Conservation (phyloP, 2,113 vertebrate genomes). For the Ancistrus triradiatus region DNA sequence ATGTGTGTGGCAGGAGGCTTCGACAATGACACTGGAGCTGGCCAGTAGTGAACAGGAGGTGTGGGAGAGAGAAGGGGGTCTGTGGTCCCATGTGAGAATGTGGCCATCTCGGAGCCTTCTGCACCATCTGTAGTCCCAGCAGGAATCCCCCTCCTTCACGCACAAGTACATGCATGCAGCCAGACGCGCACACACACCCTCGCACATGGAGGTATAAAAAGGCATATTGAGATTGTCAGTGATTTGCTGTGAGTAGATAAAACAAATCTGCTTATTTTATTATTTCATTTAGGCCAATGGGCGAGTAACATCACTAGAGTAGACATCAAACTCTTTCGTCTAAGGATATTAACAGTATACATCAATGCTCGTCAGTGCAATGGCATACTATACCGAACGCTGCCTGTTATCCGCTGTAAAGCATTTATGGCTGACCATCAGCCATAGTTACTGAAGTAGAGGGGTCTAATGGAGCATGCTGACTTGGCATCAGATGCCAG, state of each 20-base stretch:
- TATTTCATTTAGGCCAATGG: neutral
- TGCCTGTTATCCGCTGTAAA: neutral
- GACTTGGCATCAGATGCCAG: too few relatives aligned
- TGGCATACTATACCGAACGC: too few relatives aligned
- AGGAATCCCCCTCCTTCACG: conserved; percentile 45
- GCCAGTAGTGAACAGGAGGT: conserved; percentile 46
- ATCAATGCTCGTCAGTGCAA: too few relatives aligned
- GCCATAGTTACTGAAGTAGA: neutral
- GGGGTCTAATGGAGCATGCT: too few relatives aligned
- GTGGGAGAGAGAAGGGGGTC: conserved; percentile 66
- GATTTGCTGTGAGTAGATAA: conserved; percentile 25
- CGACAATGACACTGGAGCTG: conserved; percentile 46
- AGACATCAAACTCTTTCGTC: too few relatives aligned
- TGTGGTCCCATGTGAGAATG: conserved; percentile 73
- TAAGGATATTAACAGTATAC: too few relatives aligned
- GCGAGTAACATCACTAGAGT: too few relatives aligned
- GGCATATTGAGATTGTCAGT: conserved; percentile 32
- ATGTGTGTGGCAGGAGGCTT: conserved; percentile 41
- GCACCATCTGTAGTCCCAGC: conserved; percentile 72
- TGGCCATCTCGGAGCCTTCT: conserved; percentile 62
- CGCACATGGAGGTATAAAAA: conserved; percentile 50
- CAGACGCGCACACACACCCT: conserved; percentile 60
- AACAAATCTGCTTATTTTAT: conserved; percentile 31
- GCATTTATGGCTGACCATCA: neutral
- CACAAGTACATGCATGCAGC: conserved; percentile 47